Evolutionary conservation across 2,113 vertebrate genomes (phyloP).

Genomic region (Xiphophorus maculatus): DNA sequence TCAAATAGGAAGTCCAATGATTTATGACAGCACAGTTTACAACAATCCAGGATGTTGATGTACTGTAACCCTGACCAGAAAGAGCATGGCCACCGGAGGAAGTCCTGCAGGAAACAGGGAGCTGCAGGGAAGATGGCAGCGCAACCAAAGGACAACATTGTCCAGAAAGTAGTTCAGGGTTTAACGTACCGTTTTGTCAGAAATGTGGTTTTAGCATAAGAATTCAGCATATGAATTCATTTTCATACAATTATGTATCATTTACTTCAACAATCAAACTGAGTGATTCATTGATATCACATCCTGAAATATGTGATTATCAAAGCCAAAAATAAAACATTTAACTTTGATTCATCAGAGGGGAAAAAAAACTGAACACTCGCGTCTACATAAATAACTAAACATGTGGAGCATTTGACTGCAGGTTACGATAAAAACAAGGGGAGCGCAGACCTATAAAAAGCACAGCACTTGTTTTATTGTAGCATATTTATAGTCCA

Average conservation of each 20-base stretch:
- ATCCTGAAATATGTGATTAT: not conserved
- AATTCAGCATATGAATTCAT: not conserved
- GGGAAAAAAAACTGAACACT: conserved; percentile 18
- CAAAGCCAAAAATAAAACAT: not conserved
- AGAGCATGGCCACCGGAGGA: conserved; percentile 46
- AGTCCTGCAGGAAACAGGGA: conserved; percentile 55
- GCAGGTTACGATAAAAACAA: conserved; percentile 15
- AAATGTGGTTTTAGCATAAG: not conserved
- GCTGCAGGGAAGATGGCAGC: not conserved
- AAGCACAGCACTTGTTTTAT: conserved; percentile 7
- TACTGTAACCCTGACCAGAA: conserved; percentile 24
- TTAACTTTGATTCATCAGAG: conserved; percentile 22
- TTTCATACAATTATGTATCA: not conserved
- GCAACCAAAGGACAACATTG: conserved; percentile 18
- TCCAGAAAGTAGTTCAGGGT: not conserved
- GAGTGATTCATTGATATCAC: too few relatives aligned
- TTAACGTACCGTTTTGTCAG: not conserved
- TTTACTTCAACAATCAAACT: not conserved
- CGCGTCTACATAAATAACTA: not conserved
- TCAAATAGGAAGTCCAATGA: not conserved
- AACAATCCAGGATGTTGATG: conserved; percentile 42
- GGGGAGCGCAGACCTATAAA: not conserved
- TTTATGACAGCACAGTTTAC: not conserved
- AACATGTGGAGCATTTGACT: conserved; percentile 2
- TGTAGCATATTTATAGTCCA: conserved; percentile 53